Evolutionary conservation across 2,888 invertebrate genomes (phyloP).

Genomic region (Glomeris marginata): DNA sequence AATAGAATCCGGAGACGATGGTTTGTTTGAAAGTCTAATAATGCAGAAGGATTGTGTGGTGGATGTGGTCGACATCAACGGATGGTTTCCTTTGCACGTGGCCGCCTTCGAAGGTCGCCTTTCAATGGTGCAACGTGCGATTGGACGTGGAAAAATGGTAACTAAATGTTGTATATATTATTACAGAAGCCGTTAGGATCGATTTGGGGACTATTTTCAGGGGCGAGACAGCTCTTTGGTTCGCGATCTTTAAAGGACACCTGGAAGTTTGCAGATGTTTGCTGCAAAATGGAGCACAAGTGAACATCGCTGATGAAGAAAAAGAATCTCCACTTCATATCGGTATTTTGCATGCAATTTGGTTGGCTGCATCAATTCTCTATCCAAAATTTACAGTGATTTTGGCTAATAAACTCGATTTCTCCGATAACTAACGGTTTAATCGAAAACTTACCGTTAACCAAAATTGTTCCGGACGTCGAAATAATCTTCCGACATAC

Average conservation of each 20-base stretch:
- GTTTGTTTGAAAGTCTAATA: constrained; percentile 14
- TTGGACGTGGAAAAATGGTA: not conserved
- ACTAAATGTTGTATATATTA: no score
- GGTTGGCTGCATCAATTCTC: no score
- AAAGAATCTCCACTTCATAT: constrained; percentile 24
- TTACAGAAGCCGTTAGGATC: constrained; percentile 22
- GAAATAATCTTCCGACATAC: no score
- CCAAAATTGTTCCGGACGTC: no score
- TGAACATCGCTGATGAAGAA: constrained; percentile 21
- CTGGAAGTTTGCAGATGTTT: constrained; percentile 21
- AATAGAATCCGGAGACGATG: constrained; percentile 15
- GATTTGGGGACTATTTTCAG: constrained; percentile 27
- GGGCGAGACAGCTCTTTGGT: constrained; percentile 26
- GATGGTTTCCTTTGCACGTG: constrained; percentile 32
- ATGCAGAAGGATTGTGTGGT: constrained; percentile 22
- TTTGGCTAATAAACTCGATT: no score
- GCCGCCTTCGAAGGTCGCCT: constrained; percentile 19
- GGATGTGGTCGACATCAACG: constrained; percentile 30
- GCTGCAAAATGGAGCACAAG: constrained; percentile 25
- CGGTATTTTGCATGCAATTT: constrained; percentile 19
- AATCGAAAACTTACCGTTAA: no score
- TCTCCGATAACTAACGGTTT: no score
- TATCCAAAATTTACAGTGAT: no score
- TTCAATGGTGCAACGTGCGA: no score
- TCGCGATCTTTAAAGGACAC: constrained; percentile 24